Evolutionary conservation across 2,797 vertebrate species (phyloP), one percentile per base, ranked within the genome.

Genomic region (Ctenopoma kingsleyae): DNA sequence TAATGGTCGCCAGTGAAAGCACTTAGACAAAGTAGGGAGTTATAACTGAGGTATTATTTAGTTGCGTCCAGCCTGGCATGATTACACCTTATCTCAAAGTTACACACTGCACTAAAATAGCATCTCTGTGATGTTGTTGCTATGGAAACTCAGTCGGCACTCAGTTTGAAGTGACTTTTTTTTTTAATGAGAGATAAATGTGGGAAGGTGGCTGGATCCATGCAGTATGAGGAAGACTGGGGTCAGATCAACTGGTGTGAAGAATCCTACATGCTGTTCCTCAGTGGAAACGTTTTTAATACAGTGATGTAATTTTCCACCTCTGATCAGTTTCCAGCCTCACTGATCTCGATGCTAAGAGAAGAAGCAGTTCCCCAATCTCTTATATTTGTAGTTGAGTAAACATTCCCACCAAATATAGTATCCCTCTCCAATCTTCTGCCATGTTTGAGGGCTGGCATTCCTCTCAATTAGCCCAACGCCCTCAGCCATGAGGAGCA

Each of bases 11-110:
- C 73, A 57, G 80, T 64, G 73, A 87, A 88, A 89, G 89, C 92
- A 91, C 90, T 91, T 86, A 86, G 83, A 89, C 86, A 89, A 91
- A 91, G 87, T 89, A 85, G 76, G 75, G 84, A 86, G 77, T 90
- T 84, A 81, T 81, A 88, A 84, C 85, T 13, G 76, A 79, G 80
- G 84, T 88, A 89, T 92, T 89, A 89, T 89, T 86, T 85, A 77
- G 85, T 66, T 74, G 81, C 72, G 80, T 89, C 86, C 85, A 82
- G 82, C 81, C 67, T 60, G 84, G 80, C 80, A 49, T 87, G 86
- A 89, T 91, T 90, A 84, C 87, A 87, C 86, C 85, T 88, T 83
- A 85, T 87, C 87, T 84, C 78, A 82, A 88, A 90, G 89, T 90
- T 92, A 83, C 89, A 87, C 82, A 56, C 87, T 8, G 58, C 72